A percentile compares a stretch with the other conserved stretches of the same genome.
These are phyloP conservation scores for Trematomus bernacchii DNA, from an alignment of 2,797 vertebrate species.

Conservation along the genomic window DNA sequence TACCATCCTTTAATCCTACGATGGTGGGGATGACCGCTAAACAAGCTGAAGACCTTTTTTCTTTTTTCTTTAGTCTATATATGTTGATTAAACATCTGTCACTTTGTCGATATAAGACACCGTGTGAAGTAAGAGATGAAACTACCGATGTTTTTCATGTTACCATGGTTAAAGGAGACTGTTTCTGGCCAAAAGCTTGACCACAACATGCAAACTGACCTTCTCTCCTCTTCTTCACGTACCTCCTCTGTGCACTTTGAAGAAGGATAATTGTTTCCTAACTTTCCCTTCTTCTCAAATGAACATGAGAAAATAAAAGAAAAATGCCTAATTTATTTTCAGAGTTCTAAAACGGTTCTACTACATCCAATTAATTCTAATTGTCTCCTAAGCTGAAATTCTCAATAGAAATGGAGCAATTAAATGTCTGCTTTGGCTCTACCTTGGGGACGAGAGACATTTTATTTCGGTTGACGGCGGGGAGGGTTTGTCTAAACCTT, in stretches of 20 bases:
- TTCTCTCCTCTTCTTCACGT: constrained; percentile 14
- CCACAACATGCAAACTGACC: constrained; percentile 22
- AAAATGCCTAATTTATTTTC: constrained; percentile 79
- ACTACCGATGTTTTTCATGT: constrained; percentile 7
- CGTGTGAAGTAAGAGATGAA: constrained; percentile 5
- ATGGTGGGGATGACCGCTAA: not conserved
- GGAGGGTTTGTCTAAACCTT: constrained; percentile 73
- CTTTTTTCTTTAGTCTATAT: constrained; percentile 31
- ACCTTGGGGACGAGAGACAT: constrained; percentile 78
- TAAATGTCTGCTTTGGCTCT: constrained; percentile 80
- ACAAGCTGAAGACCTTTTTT: constrained; percentile 18
- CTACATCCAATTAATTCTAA: constrained; percentile 85
- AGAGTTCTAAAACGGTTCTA: constrained; percentile 77
- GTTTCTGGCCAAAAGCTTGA: constrained; percentile 15
- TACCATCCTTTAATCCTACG: not conserved
- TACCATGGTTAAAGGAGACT: not conserved
- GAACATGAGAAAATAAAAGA: constrained; percentile 70
- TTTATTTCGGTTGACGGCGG: constrained; percentile 72
- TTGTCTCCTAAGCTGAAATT: constrained; percentile 84
- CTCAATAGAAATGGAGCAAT: constrained; percentile 86
- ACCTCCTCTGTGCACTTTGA: constrained; percentile 43
- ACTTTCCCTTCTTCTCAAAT: constrained; percentile 60
- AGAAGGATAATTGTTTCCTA: constrained; percentile 63
- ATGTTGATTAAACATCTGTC: constrained; percentile 32
- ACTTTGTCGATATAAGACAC: constrained; percentile 16